Base-by-base conservation (phyloP, 2,888 invertebrate species). In the Sepioteuthis lessoniana region DNA sequence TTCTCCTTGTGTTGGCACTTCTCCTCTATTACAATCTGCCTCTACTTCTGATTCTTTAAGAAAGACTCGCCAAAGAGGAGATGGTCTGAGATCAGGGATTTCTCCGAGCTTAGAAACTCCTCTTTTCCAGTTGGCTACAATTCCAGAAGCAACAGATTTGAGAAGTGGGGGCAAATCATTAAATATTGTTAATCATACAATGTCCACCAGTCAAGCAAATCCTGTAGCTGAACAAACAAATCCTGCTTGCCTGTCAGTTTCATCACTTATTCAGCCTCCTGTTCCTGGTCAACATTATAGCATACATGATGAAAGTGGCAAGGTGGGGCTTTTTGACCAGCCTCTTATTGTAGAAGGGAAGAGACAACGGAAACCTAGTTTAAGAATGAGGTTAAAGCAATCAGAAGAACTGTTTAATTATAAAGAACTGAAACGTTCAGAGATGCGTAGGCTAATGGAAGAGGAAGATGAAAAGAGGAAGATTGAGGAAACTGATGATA, bases 291-390 rank as follows among this genome's bases (percentile, higher is more conserved):
- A n/a, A 46, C 42, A 92, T 16, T 2, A 31, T 92, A 47, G 19
- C 35, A 19, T 47, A 16, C n/a, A 37, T n/a, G 55, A 47, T 50
- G 93, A 93, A 60, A 93, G 93, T 50, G 55, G 50, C 93, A 94
- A 94, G 94, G 90, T 76, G 21, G 93, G 94, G 46, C 94, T 95
- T 38, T 94, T 96, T 55, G 96, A 97, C 90, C 95, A 95, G 94
- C 96, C 97, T 13, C 95, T 97, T 35, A 96, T 97, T 93, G 95
- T 97, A 10, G 96, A 96, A 94, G 97, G 97, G 1, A 97, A 97
- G 94, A 95, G 97, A 19, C 96, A 96, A 50, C 95, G 97, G 46
- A 97, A 97, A 94, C 97, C 97, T 0, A 97, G 97, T 95, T 95
- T 96, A 25, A 97, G 96, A 93, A 95, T 97, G 90, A 95, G 96